Conservation (phyloP, 2,888 invertebrate species). For the Philonicus albiceps region DNA sequence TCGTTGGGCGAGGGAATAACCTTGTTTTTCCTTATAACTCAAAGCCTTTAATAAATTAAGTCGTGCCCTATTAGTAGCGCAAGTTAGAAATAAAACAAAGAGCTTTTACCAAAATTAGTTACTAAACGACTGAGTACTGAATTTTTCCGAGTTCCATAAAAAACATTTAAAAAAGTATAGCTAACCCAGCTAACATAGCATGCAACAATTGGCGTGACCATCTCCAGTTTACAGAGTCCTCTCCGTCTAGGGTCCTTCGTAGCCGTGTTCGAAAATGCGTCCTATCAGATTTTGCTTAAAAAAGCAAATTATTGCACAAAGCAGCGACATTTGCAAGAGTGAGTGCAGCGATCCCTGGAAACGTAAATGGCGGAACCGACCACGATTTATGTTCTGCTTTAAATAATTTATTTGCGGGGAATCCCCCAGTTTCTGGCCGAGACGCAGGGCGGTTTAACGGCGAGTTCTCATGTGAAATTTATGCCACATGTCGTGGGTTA, state of each 20-base stretch:
- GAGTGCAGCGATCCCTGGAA: neutral
- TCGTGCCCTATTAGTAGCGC: too few species aligned
- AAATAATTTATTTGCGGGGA: constrained; percentile 4
- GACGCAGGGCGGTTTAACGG: neutral
- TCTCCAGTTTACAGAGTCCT: neutral
- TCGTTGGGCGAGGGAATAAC: too few species aligned
- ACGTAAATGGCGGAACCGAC: neutral
- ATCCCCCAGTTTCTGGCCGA: neutral
- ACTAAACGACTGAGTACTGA: neutral
- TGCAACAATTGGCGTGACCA: neutral
- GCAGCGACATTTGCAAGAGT: neutral
- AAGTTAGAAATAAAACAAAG: neutral
- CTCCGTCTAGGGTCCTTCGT: neutral
- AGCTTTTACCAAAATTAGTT: neutral
- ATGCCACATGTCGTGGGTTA: neutral
- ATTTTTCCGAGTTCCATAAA: neutral
- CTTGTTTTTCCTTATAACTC: too few species aligned
- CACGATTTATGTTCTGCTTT: neutral
- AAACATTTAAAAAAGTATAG: neutral
- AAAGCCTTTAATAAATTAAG: too few species aligned
- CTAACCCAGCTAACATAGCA: neutral
- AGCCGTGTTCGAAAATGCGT: neutral
- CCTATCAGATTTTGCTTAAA: neutral
- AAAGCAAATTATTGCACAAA: neutral
- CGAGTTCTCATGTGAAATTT: neutral